These are phyloP conservation scores for Laothoe populi DNA, from an alignment of 2,888 invertebrate species.

Conservation along the genomic window DNA sequence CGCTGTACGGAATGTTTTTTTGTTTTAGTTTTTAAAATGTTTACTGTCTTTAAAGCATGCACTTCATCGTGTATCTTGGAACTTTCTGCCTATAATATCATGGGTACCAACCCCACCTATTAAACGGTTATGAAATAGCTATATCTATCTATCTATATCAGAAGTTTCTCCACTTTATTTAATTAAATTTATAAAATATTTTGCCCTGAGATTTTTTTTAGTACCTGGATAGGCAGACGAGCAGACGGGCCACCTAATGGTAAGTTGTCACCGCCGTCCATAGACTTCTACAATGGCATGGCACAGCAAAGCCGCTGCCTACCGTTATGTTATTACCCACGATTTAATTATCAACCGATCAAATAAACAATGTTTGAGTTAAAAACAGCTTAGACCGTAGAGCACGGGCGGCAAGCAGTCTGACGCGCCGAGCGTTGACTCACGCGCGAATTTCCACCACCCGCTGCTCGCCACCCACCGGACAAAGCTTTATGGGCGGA, in stretches of 20 bases:
- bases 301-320: too few species aligned
- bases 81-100: not conserved
- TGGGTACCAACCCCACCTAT: not conserved
- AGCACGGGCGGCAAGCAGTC: conserved; percentile 55
- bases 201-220: too few species aligned
- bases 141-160: too few species aligned
- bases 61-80: conserved; percentile 1
- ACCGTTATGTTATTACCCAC: too few species aligned
- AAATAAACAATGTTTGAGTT: not conserved
- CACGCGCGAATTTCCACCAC: conserved; percentile 52
- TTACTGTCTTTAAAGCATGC: not conserved
- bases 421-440: conserved; percentile 54
- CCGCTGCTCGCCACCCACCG: conserved; percentile 36
- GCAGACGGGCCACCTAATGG: too few species aligned
- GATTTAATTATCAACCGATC: not conserved
- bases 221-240: too few species aligned
- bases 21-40: conserved; percentile 28
- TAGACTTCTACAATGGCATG: too few species aligned
- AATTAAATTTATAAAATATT: too few species aligned
- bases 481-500: conserved; percentile 30
- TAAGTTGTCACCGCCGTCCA: too few species aligned
- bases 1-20: conserved; percentile 16
- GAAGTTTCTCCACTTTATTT: too few species aligned
- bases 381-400: conserved; percentile 20
- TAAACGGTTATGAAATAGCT: too few species aligned